Evolutionary conservation across 2,113 vertebrate genomes (phyloP), one percentile per base, ranked within the genome.

Genomic region (Trinectes maculatus): DNA sequence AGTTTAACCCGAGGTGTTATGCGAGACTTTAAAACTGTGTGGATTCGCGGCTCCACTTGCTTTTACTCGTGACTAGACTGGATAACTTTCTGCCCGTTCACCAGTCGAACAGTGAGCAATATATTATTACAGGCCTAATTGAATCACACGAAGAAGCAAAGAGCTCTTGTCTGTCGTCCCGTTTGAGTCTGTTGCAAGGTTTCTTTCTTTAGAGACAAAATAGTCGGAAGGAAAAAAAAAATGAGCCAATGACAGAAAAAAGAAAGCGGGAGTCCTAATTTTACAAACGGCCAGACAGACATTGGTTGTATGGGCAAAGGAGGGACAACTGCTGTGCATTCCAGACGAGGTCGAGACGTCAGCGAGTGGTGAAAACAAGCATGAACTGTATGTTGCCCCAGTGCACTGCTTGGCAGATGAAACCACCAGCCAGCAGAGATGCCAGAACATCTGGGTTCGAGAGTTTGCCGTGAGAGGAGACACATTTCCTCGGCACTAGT

Each of bases 311-410:
- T 34, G 61, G 79, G 74, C 12, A 29, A 88, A 79, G 69, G 59
- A 75, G 80, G 79, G 80, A 85, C 87, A 91, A 89, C 91, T 92
- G 88, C 87, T 91, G 81, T 75, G 69, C 86, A 91, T 92, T 92
- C 91, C 89, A 87, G 85, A 85, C 69, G 47, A 87, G 85, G 84
- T 87, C 80, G 75, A 79, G 77, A 75, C 74, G 74, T 87, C 82
- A 83, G 74, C 34, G 67, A 85, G 76, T 53, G 79, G 72, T 79
- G 84, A 88, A 85, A 89, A 83, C 74, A 79, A 80, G 80, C 74
- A 59, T 85, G 80, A 84, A 83, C 70, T 84, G 72, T 79, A 83
- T 68, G 74, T 71, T 77, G 77, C 79, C 75, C 64, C 44, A 63
- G 71, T 80, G 79, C 55, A 12, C 68, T 73, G 65, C 82, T n/a